Evolutionary conservation across 2,888 invertebrate species (phyloP).

Genomic region (Drosophila kambysellisi): DNA sequence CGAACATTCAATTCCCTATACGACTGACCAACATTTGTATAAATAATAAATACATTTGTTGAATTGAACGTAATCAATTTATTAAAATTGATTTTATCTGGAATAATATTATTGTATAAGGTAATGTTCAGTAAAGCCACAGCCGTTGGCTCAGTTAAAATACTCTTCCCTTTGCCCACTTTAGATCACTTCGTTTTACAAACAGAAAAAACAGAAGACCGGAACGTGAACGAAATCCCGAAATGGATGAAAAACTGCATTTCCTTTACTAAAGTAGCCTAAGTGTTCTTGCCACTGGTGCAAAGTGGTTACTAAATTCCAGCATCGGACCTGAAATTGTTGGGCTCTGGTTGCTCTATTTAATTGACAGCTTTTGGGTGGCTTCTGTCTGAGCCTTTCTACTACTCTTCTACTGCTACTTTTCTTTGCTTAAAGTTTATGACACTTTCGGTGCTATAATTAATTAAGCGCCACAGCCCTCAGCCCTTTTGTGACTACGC

Average conservation of each 20-base stretch:
- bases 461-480: constrained; percentile 60
- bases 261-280: constrained; percentile 45
- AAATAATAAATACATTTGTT: neutral
- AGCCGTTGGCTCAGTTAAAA: neutral
- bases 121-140: no score
- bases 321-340: constrained; percentile 38
- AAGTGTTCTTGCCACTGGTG: neutral
- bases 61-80: neutral
- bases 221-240: constrained; percentile 45
- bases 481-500: constrained; percentile 41
- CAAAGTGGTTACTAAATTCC: constrained; percentile 4
- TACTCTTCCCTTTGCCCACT: neutral
- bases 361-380: constrained; percentile 59
- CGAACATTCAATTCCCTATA: constrained; percentile 5
- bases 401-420: neutral
- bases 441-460: constrained; percentile 70
- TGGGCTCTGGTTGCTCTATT: constrained; percentile 29
- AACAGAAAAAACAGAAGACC: constrained; percentile 21
- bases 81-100: neutral
- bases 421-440: constrained; percentile 52
- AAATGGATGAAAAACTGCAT: constrained; percentile 43
- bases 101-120: neutral
- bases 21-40: neutral
- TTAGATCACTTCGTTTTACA: neutral
- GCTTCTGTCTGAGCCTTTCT: constrained; percentile 28